Percentiles rank a stretch among this genome's conserved stretches.
Conservation (phyloP, 2,797 vertebrate genomes). For the Ataeniobius toweri region DNA sequence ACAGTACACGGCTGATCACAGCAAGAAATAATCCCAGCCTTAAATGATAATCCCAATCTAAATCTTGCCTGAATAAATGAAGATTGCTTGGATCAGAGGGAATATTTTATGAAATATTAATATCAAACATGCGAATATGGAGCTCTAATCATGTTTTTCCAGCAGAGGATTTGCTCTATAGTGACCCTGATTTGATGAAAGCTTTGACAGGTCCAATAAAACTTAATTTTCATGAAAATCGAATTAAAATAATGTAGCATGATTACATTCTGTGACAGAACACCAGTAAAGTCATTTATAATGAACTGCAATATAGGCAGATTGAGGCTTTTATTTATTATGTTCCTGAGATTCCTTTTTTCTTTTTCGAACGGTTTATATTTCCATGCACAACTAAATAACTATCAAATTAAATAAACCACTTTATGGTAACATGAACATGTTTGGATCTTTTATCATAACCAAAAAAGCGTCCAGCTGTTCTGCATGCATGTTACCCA, state of each 20-base stretch:
- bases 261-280: not conserved
- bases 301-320: not conserved
- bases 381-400: not conserved
- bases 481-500: conserved; percentile 14
- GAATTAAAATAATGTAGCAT: not conserved
- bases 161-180: conserved; percentile 24
- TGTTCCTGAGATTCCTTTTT: not conserved
- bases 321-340: not conserved
- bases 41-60: conserved; percentile 35
- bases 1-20: not conserved
- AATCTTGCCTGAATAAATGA: conserved; percentile 28
- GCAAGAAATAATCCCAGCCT: conserved; percentile 18
- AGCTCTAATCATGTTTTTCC: not conserved
- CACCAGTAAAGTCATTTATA: not conserved
- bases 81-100: conserved; percentile 37
- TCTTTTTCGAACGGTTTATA: not conserved
- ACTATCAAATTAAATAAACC: not conserved
- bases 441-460: not conserved
- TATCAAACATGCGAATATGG: conserved; percentile 20
- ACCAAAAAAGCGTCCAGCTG: not conserved
- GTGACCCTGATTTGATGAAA: conserved; percentile 14
- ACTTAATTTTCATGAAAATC: not conserved
- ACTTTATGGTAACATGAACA: no score
- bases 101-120: conserved; percentile 32
- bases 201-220: conserved; percentile 6